Evolutionary conservation across 1,140 invertebrate species (phyloP).

Genomic region (Drosophila nikananu): DNA sequence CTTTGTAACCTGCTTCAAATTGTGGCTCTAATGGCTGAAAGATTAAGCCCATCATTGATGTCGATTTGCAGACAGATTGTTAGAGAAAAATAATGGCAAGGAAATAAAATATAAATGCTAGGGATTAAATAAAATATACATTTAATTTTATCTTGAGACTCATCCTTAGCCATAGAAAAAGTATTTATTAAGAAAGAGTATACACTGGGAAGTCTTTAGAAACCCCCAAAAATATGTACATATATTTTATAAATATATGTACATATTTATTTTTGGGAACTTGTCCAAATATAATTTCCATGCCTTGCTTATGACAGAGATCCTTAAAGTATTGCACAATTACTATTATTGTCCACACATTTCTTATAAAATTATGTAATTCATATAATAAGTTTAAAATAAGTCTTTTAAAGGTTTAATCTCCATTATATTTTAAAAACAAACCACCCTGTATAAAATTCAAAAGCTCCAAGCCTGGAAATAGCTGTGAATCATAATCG

Average conservation of each 20-base stretch:
- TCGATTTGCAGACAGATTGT: neutral
- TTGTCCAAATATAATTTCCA: neutral
- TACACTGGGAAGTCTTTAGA: neutral
- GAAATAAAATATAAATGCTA: neutral
- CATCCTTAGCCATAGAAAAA: too few relatives aligned
- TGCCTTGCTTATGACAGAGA: neutral
- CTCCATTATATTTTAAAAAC: too few relatives aligned
- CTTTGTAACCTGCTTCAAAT: slow-evolving; percentile 28
- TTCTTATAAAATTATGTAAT: neutral
- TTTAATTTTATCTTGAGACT: neutral
- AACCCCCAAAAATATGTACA: neutral
- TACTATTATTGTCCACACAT: neutral
- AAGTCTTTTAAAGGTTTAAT: neutral
- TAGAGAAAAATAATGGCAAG: neutral
- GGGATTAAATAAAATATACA: too few relatives aligned
- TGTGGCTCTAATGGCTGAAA: neutral
- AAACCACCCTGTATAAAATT: neutral
- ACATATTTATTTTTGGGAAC: neutral
- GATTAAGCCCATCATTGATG: neutral
- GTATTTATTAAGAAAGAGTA: neutral
- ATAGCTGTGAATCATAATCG: neutral
- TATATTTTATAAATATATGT: neutral
- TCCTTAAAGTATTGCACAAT: neutral
- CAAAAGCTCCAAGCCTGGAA: neutral
- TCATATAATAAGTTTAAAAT: neutral